Evolutionary conservation across 30 jellyfish, hydroid and myxozoan genomes (phyloP).

Genomic region (Mastigias papua): DNA sequence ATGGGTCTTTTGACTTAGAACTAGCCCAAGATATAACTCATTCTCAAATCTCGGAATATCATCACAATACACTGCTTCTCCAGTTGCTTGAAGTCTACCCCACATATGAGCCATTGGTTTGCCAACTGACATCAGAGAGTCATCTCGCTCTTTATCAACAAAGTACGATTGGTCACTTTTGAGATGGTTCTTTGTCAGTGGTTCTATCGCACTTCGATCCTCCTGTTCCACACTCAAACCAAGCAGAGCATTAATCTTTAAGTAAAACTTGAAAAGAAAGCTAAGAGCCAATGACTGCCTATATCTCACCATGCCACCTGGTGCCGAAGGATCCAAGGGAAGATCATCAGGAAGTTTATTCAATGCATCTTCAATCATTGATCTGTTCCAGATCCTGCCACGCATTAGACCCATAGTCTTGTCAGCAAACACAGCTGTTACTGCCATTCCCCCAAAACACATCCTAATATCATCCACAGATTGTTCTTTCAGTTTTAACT

Average conservation of each 20-base stretch:
- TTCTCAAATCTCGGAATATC: slow-evolving; percentile 51
- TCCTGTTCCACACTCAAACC: neutral
- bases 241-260: slow-evolving; percentile 1
- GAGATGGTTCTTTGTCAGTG: slow-evolving; percentile 8
- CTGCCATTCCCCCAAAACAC: slow-evolving; percentile 55
- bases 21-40: slow-evolving; percentile 60
- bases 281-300: slow-evolving; percentile 51
- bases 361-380: slow-evolving; percentile 33
- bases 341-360: slow-evolving; percentile 6
- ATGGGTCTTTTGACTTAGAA: slow-evolving; percentile 64
- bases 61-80: slow-evolving; percentile 69
- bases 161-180: slow-evolving; percentile 22
- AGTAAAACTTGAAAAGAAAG: slow-evolving; percentile 44
- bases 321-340: slow-evolving; percentile 33
- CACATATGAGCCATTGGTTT: slow-evolving; percentile 35
- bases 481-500: slow-evolving; percentile 2
- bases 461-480: slow-evolving; percentile 16
- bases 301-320: slow-evolving; percentile 62
- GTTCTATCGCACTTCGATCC: slow-evolving; percentile 23
- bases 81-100: slow-evolving; percentile 50
- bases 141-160: slow-evolving; percentile 1
- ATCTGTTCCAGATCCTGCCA: slow-evolving; percentile 31
- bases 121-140: slow-evolving; percentile 11
- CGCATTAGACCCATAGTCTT: slow-evolving; percentile 25
- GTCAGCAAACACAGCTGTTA: slow-evolving; percentile 39